Evolutionary conservation across 1,140 invertebrate species (phyloP), one percentile per base, ranked within the genome.

Genomic region (Lepeophtheirus salmonis): DNA sequence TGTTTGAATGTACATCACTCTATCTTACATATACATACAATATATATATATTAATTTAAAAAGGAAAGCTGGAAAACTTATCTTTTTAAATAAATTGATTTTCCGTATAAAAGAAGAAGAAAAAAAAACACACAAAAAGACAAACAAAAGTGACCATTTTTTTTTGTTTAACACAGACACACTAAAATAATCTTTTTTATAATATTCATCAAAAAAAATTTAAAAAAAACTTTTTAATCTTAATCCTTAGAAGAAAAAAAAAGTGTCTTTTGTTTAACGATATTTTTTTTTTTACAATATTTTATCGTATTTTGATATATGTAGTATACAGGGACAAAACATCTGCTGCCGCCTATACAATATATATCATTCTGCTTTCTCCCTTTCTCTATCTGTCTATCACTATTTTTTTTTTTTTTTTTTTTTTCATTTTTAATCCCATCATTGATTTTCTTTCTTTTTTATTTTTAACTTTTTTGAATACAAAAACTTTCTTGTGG

Each of bases 161-260:
- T n/a, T n/a, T n/a, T n/a, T 63, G 62, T 16, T 56, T 22, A 16
- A 24, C 14, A 56, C 50, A 54, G 25, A 48, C n/a, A 56, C 60
- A 54, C 24, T 49, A 50, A 48, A 60, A 61, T 50, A 63, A 51
- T 20, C 58, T 61, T 53, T 23, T 50, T 24, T 52, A 60, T 67
- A n/a, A 59, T 17, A 16, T 53, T n/a, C 6, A 3, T 55, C 16
- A 41, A 10, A 41, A 41, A 41, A 41, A 41, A 41, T n/a, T 41
- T n/a, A 10, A 41, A 10, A 10, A 41, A 41, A 41, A 41, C 30
- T 41, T 41, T 41, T 41, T 41, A 41, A 41, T 41, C 30, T 41
- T 41, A 41, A 41, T 41, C 30, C 30, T 41, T 41, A n/a, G n/a
- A n/a, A 41, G 30, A 41, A n/a, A 41, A 41, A 41, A n/a, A 41